Conservation (phyloP, 2,113 vertebrate genomes). For the Thryonomys swinderianus region DNA sequence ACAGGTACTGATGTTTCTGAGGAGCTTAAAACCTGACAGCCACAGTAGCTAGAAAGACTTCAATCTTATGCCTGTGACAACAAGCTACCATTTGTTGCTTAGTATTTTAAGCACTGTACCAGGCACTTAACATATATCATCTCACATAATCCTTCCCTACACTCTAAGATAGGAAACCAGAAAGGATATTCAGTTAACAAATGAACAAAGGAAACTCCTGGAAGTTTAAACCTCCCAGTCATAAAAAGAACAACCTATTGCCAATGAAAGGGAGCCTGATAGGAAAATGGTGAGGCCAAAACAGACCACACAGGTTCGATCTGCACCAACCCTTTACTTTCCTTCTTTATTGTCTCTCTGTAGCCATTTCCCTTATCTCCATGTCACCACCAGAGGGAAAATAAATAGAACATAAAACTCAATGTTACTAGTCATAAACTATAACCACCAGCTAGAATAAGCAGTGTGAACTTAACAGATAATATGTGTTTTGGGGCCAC, state of each 20-base stretch:
- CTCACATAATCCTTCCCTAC: slow-evolving; percentile 65
- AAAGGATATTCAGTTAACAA: slow-evolving; percentile 48
- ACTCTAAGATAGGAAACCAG: slow-evolving; percentile 17
- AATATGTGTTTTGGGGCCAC: not conserved
- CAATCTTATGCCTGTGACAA: slow-evolving; percentile 33
- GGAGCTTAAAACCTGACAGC: slow-evolving; percentile 40
- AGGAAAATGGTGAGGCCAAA: slow-evolving; percentile 33
- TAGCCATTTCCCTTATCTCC: slow-evolving; percentile 59
- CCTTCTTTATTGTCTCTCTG: slow-evolving; percentile 23
- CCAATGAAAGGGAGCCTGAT: slow-evolving; percentile 9
- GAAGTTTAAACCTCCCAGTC: slow-evolving; percentile 37
- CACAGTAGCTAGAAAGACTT: slow-evolving; percentile 27
- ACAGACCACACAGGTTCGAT: not conserved
- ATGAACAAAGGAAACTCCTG: slow-evolving; percentile 14
- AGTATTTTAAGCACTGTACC: slow-evolving; percentile 35
- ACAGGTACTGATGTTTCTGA: slow-evolving; percentile 2
- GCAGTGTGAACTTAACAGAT: slow-evolving; percentile 1
- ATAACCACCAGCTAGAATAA: not conserved
- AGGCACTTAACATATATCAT: slow-evolving; percentile 58
- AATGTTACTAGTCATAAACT: slow-evolving; percentile 43
- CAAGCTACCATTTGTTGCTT: slow-evolving; percentile 15
- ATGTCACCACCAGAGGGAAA: slow-evolving; percentile 69
- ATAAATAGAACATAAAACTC: slow-evolving; percentile 57
- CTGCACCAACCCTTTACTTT: not conserved
- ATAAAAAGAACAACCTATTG: slow-evolving; percentile 19